Evolutionary conservation across 2,888 invertebrate species (phyloP), one percentile per base, ranked within the genome.

Genomic region (Lepeophtheirus nordmannii): DNA sequence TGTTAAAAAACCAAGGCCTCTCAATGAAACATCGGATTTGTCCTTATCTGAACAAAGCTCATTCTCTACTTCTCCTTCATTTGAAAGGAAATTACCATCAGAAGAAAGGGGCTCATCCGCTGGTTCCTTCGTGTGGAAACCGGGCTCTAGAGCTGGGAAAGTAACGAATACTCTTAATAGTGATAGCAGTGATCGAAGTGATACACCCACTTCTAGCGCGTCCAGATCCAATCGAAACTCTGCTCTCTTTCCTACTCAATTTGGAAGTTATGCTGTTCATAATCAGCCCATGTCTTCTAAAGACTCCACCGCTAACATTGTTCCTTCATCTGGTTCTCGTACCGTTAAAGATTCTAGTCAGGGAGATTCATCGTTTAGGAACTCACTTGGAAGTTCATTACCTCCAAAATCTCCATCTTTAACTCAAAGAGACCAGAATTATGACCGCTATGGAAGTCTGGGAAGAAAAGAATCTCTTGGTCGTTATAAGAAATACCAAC

Each of bases 21-120:
- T 53, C 60, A 60, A 65, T 39, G 65, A 65, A 39, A 65, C 65
- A 38, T 57, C 57, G n/a, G 65, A 65, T 23, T 38, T 65, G 58
- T 58, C 58, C 17, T 38, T 65, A 14, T 58, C 58, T 14, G 65
- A 65, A 58, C 65, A 65, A 38, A 65, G 65, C 40, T 56, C 57
- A 7, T 65, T 65, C 39, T 53, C 65, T n/a, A 65, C 58, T 20
- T 65, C 65, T 10, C 65, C 65, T 11, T 22, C 46, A n/a, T 22
- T 58, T 38, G n/a, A 65, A 37, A 14, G 65, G 23, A 65, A 65
- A 37, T 37, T 61, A 14, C 20, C 22, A 37, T n/a, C 37, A n/a
- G 37, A 61, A 20, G 23, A 22, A 20, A 17, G 53, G n/a, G 53
- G 53, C 17, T n/a, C n/a, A 17, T 53, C 53, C 8, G 17, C 53